Evolutionary conservation across 2,888 invertebrate genomes (phyloP).

Genomic region (Orthonychiurus folsomi): DNA sequence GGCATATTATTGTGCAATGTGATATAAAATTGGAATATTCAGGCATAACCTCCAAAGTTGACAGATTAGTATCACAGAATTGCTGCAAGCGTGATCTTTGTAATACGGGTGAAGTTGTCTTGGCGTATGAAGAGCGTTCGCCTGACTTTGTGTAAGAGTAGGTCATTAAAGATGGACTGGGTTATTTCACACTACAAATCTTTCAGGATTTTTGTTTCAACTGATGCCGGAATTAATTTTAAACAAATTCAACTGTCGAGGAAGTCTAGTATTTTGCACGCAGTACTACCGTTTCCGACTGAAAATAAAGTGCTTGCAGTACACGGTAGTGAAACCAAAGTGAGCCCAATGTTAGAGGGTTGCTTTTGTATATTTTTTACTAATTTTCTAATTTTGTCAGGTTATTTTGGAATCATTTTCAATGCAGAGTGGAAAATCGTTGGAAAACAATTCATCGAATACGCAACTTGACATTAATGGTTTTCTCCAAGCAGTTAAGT

Average conservation of each 20-base stretch:
- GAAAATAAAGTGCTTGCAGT: slow-evolving; percentile 10
- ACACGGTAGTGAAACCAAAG: slow-evolving; percentile 18
- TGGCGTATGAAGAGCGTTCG: slow-evolving; percentile 25
- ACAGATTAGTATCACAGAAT: slow-evolving; percentile 24
- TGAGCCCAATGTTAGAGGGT: too few species aligned
- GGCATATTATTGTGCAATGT: too few species aligned
- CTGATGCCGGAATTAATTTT: slow-evolving; percentile 21
- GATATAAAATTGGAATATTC: too few species aligned
- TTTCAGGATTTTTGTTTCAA: slow-evolving; percentile 24
- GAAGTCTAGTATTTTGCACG: slow-evolving; percentile 10
- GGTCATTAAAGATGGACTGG: too few species aligned
- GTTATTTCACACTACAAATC: too few species aligned
- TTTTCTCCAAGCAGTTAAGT: slow-evolving; percentile 19
- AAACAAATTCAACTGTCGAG: slow-evolving; percentile 6
- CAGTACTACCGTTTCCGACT: slow-evolving; percentile 17
- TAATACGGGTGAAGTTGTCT: slow-evolving; percentile 25
- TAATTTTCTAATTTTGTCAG: not conserved
- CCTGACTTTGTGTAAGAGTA: slow-evolving; percentile 18
- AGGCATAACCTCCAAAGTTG: slow-evolving; percentile 21
- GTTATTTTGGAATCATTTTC: not conserved
- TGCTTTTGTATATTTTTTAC: too few species aligned
- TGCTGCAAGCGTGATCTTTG: slow-evolving; percentile 27
- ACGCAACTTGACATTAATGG: slow-evolving; percentile 7
- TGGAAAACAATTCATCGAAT: not conserved
- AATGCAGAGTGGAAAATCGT: not conserved